Evolutionary conservation across 2,888 invertebrate species (phyloP), one percentile per base, ranked within the genome.

Genomic region (Pheosia gnoma): DNA sequence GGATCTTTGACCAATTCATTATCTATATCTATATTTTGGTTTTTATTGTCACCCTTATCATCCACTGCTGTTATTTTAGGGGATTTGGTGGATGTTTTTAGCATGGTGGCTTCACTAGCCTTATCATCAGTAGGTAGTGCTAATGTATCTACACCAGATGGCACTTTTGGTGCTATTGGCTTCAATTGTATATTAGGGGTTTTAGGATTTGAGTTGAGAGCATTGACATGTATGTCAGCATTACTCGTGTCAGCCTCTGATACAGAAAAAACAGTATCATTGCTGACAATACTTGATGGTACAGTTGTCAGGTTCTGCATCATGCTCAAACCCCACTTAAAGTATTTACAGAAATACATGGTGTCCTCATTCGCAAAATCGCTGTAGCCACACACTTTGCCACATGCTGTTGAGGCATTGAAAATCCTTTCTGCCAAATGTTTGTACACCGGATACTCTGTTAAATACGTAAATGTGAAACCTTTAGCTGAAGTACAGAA

Each of bases 291-390:
- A 59, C 72, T 70, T 6, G 55, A 55, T 62, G 62, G 56, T 41
- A 71, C 51, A 39, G 58, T 66, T 13, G 59, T 52, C 57, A 69
- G 66, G 41, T 51, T 61, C 25, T 78, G 80, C 51, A 91, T 71
- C 56, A 67, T 47, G 45, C 69, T 66, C 41, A 65, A 45, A 0
- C 91, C 91, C 88, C 86, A 91, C 66, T 88, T 86, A 65, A 78
- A 93, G 73, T 90, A 93, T 76, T 90, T 92, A 72, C 93, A 93
- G 63, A 76, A 89, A 63, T 78, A 87, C 59, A 88, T 90, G 0
- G 84, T 81, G 13, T 89, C 86, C 36, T 45, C 10, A 8, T 76
- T 77, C 65, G 80, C 82, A 0, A 74, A 25, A 9, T 85, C 84
- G 4, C 79, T 79, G 1, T 71, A 75, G 5, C 83, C 82, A 76